phyloP scores from a whole-genome alignment of 2,797 vertebrate genomes.

The Peromyscus attwateri region DNA sequence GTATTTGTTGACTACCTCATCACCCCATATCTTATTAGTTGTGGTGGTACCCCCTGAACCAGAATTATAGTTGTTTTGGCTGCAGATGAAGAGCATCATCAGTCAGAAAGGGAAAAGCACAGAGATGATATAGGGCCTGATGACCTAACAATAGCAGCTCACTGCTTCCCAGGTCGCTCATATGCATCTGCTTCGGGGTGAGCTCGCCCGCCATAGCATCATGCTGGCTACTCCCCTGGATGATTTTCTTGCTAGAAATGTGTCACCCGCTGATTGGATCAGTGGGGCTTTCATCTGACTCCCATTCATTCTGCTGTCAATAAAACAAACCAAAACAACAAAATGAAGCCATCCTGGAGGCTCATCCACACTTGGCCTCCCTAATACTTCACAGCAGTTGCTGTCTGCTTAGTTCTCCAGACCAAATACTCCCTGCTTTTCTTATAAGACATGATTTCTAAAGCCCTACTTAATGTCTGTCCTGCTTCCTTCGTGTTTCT shows the following conservation, averaged over 20 bases:
- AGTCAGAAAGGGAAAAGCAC: slow-evolving; percentile 8
- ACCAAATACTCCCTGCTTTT: neutral
- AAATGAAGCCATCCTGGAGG: neutral
- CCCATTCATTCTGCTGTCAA: neutral
- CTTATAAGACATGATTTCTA: neutral
- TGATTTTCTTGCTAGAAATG: neutral
- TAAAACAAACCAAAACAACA: neutral
- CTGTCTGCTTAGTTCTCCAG: neutral
- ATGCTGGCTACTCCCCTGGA: neutral
- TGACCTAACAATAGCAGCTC: neutral
- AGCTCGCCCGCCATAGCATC: neutral
- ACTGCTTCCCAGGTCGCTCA: neutral
- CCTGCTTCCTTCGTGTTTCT: neutral
- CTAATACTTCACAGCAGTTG: neutral
- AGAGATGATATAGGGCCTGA: neutral
- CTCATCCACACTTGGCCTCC: neutral
- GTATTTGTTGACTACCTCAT: neutral
- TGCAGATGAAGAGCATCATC: neutral
- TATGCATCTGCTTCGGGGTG: neutral
- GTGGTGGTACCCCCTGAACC: neutral
- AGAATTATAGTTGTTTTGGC: neutral
- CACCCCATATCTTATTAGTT: neutral
- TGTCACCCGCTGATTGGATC: neutral
- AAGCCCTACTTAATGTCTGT: neutral
- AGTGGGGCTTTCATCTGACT: neutral